Percentiles rank a stretch among this genome's conserved stretches.
Conservation (phyloP, 37 sponge, comb jelly and placozoan genomes). For the Diacarnus erythraeanus region DNA sequence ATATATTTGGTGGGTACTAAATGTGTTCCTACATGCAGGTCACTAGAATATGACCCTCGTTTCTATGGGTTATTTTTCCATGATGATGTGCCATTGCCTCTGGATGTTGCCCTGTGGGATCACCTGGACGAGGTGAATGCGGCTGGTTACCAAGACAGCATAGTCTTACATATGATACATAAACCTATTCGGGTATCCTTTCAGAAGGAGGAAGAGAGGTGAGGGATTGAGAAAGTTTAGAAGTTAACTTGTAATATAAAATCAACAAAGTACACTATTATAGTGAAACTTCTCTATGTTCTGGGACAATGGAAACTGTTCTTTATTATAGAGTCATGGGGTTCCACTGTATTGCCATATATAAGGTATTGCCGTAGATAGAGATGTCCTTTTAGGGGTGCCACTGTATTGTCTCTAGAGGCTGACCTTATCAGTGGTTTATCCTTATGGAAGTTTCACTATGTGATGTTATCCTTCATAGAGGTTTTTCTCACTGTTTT, state of each 20-base stretch:
- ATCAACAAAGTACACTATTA: too few relatives aligned
- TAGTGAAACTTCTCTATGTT: too few relatives aligned
- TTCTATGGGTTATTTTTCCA: conserved; percentile 91
- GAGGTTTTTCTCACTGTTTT: neutral
- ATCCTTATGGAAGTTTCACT: neutral
- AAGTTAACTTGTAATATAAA: too few relatives aligned
- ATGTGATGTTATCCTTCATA: neutral
- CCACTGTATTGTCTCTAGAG: too few relatives aligned
- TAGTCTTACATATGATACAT: conserved; percentile 81
- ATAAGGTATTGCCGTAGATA: too few relatives aligned
- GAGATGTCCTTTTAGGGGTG: too few relatives aligned
- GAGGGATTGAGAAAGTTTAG: too few relatives aligned
- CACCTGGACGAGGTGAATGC: conserved; percentile 67
- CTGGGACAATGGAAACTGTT: too few relatives aligned
- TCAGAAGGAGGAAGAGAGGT: conserved; percentile 55
- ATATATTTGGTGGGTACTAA: too few relatives aligned
- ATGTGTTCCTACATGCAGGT: conserved; percentile 50
- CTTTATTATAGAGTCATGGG: too few relatives aligned
- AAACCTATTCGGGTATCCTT: conserved; percentile 58
- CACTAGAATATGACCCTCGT: conserved; percentile 84
- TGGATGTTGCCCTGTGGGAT: conserved; percentile 69
- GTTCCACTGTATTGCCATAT: too few relatives aligned
- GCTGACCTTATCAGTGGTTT: neutral
- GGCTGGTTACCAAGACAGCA: conserved; percentile 78
- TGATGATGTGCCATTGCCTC: conserved; percentile 63